Percentiles rank a stretch among this genome's conserved stretches.
phyloP scores from a whole-genome alignment of 2,797 vertebrate genomes.

The Siniperca obscura region DNA sequence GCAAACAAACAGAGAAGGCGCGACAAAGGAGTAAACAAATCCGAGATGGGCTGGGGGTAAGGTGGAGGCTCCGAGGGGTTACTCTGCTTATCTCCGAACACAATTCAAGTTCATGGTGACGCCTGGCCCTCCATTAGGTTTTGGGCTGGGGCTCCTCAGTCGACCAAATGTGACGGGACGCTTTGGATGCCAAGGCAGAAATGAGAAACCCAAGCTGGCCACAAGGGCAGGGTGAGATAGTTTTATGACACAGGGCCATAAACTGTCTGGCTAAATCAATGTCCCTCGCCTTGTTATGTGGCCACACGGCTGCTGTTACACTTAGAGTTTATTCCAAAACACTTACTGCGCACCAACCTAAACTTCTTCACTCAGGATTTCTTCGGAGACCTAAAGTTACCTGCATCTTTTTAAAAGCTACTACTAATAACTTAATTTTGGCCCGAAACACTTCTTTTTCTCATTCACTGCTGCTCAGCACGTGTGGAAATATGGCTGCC shows the following conservation, averaged over 20 bases:
- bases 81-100: slow-evolving; percentile 69
- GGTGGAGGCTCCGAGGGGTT: slow-evolving; percentile 52
- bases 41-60: slow-evolving; percentile 28
- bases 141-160: slow-evolving; percentile 40
- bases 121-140: slow-evolving; percentile 43
- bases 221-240: slow-evolving; percentile 60
- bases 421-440: slow-evolving; percentile 8
- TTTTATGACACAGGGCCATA: slow-evolving; percentile 69
- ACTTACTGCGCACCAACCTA: not conserved
- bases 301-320: slow-evolving; percentile 40
- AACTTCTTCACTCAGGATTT: not conserved
- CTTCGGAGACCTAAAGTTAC: slow-evolving; percentile 1
- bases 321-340: slow-evolving; percentile 14
- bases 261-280: slow-evolving; percentile 63
- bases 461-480: slow-evolving; percentile 63
- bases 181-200: slow-evolving; percentile 57
- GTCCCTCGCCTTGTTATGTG: slow-evolving; percentile 52
- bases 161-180: slow-evolving; percentile 48
- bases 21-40: slow-evolving; percentile 75
- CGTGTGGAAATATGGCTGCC: slow-evolving; percentile 66
- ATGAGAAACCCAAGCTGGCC: slow-evolving; percentile 59
- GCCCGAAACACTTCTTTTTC: not conserved
- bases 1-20: slow-evolving; percentile 73
- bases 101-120: slow-evolving; percentile 65
- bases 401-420: slow-evolving; percentile 10